A percentile compares a stretch with the other conserved stretches of the same genome.
Evolutionary conservation across 2,888 invertebrate genomes (phyloP).

Genomic region (Dione vanillae): DNA sequence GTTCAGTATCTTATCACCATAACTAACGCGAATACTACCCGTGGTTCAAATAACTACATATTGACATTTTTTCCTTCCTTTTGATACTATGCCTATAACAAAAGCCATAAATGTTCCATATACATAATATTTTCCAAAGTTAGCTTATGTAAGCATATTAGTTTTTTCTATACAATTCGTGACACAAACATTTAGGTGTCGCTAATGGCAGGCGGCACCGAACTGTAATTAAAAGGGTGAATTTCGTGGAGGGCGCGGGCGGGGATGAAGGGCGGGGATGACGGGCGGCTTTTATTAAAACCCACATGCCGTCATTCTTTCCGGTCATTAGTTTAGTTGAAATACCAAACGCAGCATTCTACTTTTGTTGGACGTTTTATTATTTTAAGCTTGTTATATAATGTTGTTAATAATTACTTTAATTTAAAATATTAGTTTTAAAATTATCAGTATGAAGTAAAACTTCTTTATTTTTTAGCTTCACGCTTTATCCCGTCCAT

Average conservation of each 20-base stretch:
- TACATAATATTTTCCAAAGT: too few species aligned
- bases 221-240: constrained; percentile 30
- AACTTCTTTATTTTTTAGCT: too few species aligned
- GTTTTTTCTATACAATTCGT: constrained; percentile 12
- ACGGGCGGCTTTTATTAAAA: constrained; percentile 28
- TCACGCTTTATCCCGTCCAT: too few species aligned
- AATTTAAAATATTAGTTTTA: too few species aligned
- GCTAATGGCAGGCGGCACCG: constrained; percentile 19
- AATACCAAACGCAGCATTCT: neutral
- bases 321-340: constrained; percentile 9
- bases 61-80: too few species aligned
- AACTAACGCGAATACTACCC: too few species aligned
- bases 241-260: constrained; percentile 22
- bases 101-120: too few species aligned
- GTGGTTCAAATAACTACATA: too few species aligned
- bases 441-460: too few species aligned
- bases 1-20: too few species aligned
- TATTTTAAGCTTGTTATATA: neutral
- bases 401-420: too few species aligned
- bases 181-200: constrained; percentile 23
- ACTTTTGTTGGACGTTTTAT: constrained; percentile 6
- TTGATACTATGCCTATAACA: too few species aligned
- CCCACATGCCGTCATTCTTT: constrained; percentile 25
- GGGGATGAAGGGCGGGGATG: constrained; percentile 14
- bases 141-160: neutral